Base-by-base conservation (phyloP, 37 sponge, comb jelly and placozoan genomes). In the Beroe forskalii region DNA sequence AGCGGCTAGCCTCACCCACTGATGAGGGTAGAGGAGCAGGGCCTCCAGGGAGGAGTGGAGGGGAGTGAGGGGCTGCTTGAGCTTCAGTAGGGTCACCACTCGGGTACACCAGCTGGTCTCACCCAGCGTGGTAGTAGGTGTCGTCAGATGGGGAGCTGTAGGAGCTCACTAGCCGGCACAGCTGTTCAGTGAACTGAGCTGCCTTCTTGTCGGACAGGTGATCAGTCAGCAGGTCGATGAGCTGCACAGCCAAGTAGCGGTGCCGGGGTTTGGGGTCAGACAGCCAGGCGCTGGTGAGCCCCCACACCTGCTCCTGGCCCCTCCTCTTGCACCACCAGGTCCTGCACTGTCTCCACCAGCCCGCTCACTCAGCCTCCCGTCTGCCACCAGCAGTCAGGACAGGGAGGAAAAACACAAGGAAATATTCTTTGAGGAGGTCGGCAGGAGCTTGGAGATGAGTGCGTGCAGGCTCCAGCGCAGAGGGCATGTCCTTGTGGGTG, bases 1-100 rank as follows among this genome's bases (percentile, higher is more conserved):
- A n/a, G 40, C 86, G 35, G 86, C 86, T 25, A 44, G 86, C 42
- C 86, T 40, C 24, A 80, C 55, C 86, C 86, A 80, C 86, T 80
- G 86, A 38, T 80, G 86, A 25, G 86, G 86, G 35, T 80, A 80
- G 55, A 48, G 55, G 55, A 48, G 55, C 55, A 48, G 55, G 55
- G 12, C 6, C 55, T 48, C 55, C 55, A 48, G 55, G 12, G 55
- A 48, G 55, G 55, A 48, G 55, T 17, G 55, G 12, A 48, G 55
- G 6, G 55, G 12, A 6, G 55, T 17, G 55, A 48, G 55, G 55
- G 55, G 55, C 55, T 48, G 55, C 55, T 69, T 35, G 28, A 69
- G 32, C 19, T 69, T 69, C 72, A 69, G 38, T 1, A 69, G 19
- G 19, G 72, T 69, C 38, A 69, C 1, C n/a, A n/a, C n/a, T n/a